phyloP scores from a whole-genome alignment of 2,113 vertebrate genomes.

The Tympanuchus pallidicinctus region DNA sequence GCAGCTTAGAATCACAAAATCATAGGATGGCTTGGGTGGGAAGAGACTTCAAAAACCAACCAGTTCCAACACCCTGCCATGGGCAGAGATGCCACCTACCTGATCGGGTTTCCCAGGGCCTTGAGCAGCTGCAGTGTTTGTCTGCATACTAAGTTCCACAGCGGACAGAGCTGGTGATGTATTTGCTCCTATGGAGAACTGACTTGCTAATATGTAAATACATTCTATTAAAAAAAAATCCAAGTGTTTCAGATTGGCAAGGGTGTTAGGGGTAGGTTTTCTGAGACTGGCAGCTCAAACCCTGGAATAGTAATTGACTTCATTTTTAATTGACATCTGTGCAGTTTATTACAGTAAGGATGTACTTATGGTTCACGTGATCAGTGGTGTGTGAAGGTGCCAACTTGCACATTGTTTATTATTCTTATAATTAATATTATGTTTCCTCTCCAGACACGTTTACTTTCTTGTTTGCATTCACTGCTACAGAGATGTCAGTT shows the following conservation, averaged over 20 bases:
- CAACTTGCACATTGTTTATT: not conserved
- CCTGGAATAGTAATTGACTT: not conserved
- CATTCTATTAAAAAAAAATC: not conserved
- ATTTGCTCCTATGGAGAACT: not conserved
- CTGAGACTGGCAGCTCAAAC: not conserved
- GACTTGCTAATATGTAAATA: not conserved
- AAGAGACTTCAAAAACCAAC: too few relatives aligned
- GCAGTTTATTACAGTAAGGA: not conserved
- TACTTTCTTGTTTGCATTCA: not conserved
- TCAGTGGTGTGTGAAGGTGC: not conserved
- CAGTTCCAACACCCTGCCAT: too few relatives aligned
- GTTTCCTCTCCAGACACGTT: not conserved
- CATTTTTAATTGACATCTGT: not conserved
- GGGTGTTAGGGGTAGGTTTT: not conserved
- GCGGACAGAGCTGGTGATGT: not conserved
- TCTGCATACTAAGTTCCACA: not conserved
- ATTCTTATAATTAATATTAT: not conserved
- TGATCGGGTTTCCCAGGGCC: too few relatives aligned
- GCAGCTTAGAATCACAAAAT: not conserved
- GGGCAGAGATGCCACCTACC: too few relatives aligned
- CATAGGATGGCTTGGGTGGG: too few relatives aligned
- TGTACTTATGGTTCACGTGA: not conserved
- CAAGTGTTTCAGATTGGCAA: not conserved
- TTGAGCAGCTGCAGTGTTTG: not conserved
- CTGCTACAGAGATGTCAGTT: not conserved